Evolutionary conservation across 2,113 vertebrate genomes (phyloP).

Genomic region (Anolis sagrei): DNA sequence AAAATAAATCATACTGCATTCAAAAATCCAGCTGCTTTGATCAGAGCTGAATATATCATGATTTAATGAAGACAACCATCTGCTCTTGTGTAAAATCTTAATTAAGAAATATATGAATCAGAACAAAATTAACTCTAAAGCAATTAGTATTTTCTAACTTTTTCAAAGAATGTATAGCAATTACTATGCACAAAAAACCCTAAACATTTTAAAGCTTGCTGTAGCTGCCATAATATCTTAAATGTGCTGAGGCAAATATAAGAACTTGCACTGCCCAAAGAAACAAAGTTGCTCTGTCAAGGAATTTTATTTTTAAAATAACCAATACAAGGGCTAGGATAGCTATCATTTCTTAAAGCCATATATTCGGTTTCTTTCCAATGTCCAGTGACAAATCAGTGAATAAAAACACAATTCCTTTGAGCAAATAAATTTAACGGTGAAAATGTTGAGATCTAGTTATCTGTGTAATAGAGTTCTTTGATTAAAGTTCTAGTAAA

Average conservation of each 20-base stretch:
- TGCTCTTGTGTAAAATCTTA: constrained; percentile 70
- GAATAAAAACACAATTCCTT: constrained; percentile 38
- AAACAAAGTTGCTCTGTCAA: background rate
- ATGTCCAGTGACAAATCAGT: constrained; percentile 14
- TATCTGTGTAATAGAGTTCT: background rate
- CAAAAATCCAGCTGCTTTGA: constrained; percentile 70
- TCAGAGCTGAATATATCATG: constrained; percentile 66
- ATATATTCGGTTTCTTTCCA: background rate
- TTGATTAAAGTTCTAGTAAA: background rate
- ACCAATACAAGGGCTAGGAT: constrained; percentile 9
- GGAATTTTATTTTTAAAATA: constrained; percentile 41
- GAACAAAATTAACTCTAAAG: constrained; percentile 68
- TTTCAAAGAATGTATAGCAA: constrained; percentile 20
- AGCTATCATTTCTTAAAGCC: background rate
- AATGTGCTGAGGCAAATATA: constrained; percentile 31
- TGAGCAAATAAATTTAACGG: constrained; percentile 17
- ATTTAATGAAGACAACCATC: constrained; percentile 74
- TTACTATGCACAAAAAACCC: constrained; percentile 11
- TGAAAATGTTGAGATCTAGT: background rate
- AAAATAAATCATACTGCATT: constrained; percentile 67
- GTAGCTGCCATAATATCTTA: constrained; percentile 44
- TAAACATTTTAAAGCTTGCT: constrained; percentile 50
- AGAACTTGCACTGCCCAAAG: constrained; percentile 13
- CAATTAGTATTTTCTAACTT: constrained; percentile 64
- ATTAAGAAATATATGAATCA: constrained; percentile 76